These are phyloP conservation scores for Melanaphis sacchari DNA, from an alignment of 1,140 invertebrate genomes.

Conservation along the genomic window DNA sequence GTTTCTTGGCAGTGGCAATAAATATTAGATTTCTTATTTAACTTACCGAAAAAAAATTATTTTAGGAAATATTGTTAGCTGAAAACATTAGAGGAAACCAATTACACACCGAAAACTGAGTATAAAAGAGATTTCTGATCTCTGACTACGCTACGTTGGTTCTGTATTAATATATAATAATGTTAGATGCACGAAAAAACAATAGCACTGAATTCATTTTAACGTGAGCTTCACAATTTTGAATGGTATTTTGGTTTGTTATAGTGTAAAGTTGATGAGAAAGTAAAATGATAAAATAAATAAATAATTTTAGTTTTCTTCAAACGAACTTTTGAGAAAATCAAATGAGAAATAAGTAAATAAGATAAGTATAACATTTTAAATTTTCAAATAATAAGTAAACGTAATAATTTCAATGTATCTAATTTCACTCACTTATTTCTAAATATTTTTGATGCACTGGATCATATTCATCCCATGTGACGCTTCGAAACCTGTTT, in stretches of 20 bases:
- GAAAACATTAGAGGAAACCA: conserved; percentile 7
- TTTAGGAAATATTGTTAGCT: conserved; percentile 13
- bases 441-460: conserved; percentile 91
- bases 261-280: not conserved
- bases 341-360: not conserved
- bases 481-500: conserved; percentile 81
- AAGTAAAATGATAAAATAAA: not conserved
- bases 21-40: not conserved
- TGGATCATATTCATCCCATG: conserved; percentile 90
- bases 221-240: not conserved
- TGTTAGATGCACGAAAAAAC: not conserved
- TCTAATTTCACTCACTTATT: conserved; percentile 76
- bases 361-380: not conserved
- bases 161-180: not conserved
- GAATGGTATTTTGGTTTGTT: not conserved
- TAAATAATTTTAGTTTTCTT: not conserved
- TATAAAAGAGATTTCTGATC: not conserved
- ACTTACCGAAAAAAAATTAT: not conserved
- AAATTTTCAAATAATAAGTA: not conserved
- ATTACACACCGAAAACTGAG: not conserved
- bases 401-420: not conserved
- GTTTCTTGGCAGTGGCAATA: not conserved
- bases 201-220: not conserved
- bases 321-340: not conserved
- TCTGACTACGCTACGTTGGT: not conserved